Conservation (phyloP, 2,797 vertebrate genomes). For the Percopsis omiscomaycus region DNA sequence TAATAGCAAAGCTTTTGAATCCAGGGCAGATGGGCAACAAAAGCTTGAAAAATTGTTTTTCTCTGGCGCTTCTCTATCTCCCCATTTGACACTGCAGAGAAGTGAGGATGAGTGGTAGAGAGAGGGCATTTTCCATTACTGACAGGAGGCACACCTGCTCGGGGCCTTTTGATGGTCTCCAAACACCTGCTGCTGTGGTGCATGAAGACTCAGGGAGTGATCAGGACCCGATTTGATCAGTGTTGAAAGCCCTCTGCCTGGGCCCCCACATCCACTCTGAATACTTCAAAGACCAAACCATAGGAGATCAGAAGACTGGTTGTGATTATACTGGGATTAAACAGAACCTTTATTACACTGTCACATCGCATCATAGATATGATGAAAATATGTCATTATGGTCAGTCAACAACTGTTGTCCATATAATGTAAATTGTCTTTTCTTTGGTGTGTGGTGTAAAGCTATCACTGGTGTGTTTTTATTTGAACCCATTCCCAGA, state of each 20-base stretch:
- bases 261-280: conserved; percentile 18
- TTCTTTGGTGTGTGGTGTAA: not conserved
- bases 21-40: conserved; percentile 26
- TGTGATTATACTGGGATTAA: conserved; percentile 1
- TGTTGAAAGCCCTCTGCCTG: conserved; percentile 49
- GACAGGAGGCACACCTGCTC: conserved; percentile 41
- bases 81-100: conserved; percentile 19
- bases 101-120: conserved; percentile 28
- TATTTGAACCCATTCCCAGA: conserved; percentile 34
- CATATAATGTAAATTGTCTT: not conserved
- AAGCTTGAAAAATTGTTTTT: conserved; percentile 52
- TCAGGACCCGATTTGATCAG: conserved; percentile 55
- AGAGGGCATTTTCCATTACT: conserved; percentile 36
- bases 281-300: conserved; percentile 52
- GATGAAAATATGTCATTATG: no score
- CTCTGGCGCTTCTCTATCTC: conserved; percentile 43
- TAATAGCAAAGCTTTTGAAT: not conserved
- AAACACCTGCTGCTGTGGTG: conserved; percentile 61
- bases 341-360: conserved; percentile 11
- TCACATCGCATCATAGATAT: no score
- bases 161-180: conserved; percentile 60
- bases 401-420: no score
- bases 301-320: conserved; percentile 27
- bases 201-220: conserved; percentile 31
- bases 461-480: not conserved